Base-by-base conservation (phyloP, 2,888 invertebrate species). In the Andrena marginata region DNA sequence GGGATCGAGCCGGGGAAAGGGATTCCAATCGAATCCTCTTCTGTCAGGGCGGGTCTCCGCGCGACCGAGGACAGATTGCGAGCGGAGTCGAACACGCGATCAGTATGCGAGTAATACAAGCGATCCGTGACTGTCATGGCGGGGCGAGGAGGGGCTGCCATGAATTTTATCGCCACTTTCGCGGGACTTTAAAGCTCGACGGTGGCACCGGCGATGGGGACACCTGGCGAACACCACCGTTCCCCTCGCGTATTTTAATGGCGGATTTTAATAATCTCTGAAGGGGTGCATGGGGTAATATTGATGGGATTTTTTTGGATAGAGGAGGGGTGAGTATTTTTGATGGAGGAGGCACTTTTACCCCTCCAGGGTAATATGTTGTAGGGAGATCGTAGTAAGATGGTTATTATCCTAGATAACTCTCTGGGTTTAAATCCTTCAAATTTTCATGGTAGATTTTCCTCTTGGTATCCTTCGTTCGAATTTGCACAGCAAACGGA, bases 21-120 rank as follows among this genome's bases (percentile, higher is more conserved):
- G 26, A 35, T 74, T 80, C 65, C 70, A 62, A 75, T 80, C 65
- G 80, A 80, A 82, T 80, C 80, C 67, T 42, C 63, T 59, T 63
- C 81, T 49, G 23, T 51, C 74, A 29, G 20, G 62, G 35, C 65
- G 73, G 35, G 70, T 35, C 63, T 69, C 26, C 49, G 54, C 23
- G 64, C 31, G 68, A 65, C 69, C 59, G 64, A 33, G 35, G 51
- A 79, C 73, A 69, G 81, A 81, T 81, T 64, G 79, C 51, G 54
- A 54, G 63, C 67, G 10, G 49, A 80, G 63, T 59, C 68, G 67
- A 73, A 60, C 56, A 56, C 64, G 59, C 81, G 51, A 79, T 65
- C 79, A 69, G 64, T 65, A 79, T 81, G 73, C 69, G 26, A 73
- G 80, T 79, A 80, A 73, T 65, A 73, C 81, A 48, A 80, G 48